Evolutionary conservation across 2,888 invertebrate species (phyloP).

Genomic region (Coenonympha arcania): DNA sequence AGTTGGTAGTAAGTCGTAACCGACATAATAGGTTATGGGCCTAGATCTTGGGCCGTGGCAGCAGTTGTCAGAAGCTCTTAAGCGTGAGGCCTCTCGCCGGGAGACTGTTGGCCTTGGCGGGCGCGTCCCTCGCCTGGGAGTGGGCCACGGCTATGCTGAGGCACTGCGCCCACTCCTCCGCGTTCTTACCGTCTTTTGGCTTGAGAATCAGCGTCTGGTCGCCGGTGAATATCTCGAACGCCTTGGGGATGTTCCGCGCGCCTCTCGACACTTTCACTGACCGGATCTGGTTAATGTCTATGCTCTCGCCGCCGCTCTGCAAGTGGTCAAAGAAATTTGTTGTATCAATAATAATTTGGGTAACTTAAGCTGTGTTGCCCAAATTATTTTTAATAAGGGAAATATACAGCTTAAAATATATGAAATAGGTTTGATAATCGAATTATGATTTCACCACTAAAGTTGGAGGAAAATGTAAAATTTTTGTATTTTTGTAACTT

Average conservation of each 20-base stretch:
- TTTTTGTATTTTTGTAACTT: too few species aligned
- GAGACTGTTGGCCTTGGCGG: conserved; percentile 68
- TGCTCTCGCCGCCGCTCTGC: conserved; percentile 87
- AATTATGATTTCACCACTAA: too few species aligned
- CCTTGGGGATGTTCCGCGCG: conserved; percentile 93
- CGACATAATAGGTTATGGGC: background rate
- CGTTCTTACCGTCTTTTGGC: conserved; percentile 94
- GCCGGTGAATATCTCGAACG: conserved; percentile 96
- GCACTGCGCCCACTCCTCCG: conserved; percentile 97
- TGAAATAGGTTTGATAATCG: too few species aligned
- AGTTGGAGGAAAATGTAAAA: too few species aligned
- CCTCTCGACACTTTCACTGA: conserved; percentile 95
- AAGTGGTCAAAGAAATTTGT: too few species aligned
- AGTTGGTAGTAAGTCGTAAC: too few species aligned
- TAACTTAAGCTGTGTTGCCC: too few species aligned
- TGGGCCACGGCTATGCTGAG: conserved; percentile 94
- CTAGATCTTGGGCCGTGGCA: conserved; percentile 1
- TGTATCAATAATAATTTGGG: too few species aligned
- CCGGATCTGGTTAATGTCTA: conserved; percentile 93
- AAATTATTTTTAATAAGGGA: too few species aligned
- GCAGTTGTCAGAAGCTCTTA: conserved; percentile 53
- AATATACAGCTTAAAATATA: too few species aligned
- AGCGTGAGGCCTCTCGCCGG: conserved; percentile 67
- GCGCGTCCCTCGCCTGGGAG: conserved; percentile 78
- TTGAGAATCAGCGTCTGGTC: conserved; percentile 94